These are phyloP conservation scores for Bufotes viridis DNA, from an alignment of 2,797 vertebrate species.

Conservation along the genomic window DNA sequence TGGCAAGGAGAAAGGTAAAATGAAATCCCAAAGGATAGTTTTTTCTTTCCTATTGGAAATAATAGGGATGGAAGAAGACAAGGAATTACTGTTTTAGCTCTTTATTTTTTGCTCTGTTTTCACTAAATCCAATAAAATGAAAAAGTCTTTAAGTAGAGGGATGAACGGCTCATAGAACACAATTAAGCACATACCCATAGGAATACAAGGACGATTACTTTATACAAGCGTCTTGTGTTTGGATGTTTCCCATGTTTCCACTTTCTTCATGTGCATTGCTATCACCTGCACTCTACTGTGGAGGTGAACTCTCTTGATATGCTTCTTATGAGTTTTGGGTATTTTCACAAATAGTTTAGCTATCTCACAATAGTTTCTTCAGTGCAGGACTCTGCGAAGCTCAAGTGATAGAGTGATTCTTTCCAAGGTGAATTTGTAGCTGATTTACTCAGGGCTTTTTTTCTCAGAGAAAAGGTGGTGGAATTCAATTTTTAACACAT, in stretches of 20 bases:
- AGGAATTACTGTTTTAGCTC: neutral
- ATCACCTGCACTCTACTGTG: neutral
- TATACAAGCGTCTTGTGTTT: neutral
- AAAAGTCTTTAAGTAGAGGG: neutral
- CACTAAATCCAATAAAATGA: neutral
- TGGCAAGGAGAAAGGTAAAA: no score
- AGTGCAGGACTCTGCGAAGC: no score
- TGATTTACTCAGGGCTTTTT: no score
- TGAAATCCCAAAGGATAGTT: no score
- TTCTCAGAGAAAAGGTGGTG: no score
- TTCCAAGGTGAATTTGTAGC: neutral
- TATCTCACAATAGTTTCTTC: neutral
- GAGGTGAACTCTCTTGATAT: neutral
- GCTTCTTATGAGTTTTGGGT: neutral
- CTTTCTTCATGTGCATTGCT: neutral
- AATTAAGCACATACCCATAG: neutral
- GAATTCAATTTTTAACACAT: no score
- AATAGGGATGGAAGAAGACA: neutral
- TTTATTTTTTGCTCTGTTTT: neutral
- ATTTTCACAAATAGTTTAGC: neutral
- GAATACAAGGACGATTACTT: neutral
- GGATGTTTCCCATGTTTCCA: constrained; percentile 6
- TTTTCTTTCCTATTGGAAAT: neutral
- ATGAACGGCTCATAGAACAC: neutral
- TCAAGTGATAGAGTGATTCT: neutral